A percentile compares a stretch with the other conserved stretches of the same genome.
Evolutionary conservation across 2,113 vertebrate species (phyloP).

Genomic region (Corydoras maculifer): DNA sequence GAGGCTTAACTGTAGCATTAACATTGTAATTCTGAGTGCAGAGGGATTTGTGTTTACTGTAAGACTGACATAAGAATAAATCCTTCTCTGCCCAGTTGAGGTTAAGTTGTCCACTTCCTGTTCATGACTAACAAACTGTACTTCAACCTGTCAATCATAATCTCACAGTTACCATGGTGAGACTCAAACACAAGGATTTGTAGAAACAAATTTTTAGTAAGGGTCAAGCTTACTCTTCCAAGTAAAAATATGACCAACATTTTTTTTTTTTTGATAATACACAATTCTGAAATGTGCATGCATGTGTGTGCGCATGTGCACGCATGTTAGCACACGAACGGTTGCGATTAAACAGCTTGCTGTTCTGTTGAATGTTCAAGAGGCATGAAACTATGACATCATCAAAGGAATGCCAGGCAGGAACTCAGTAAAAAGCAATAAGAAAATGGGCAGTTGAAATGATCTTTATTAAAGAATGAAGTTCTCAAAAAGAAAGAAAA

Average conservation of each 20-base stretch:
- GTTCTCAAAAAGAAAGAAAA: background rate
- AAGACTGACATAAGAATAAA: constrained; percentile 13
- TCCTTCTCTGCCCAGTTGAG: background rate
- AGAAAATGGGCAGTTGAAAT: background rate
- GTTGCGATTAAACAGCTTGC: background rate
- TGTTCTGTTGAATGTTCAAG: constrained; percentile 7
- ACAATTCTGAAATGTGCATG: constrained; percentile 1
- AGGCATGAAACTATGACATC: background rate
- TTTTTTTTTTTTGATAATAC: constrained; percentile 8
- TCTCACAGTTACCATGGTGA: constrained; percentile 10
- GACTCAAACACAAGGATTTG: background rate
- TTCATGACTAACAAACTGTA: constrained; percentile 18
- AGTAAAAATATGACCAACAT: background rate
- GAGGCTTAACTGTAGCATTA: too few species aligned
- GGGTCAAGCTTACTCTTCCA: background rate
- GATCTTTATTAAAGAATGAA: background rate
- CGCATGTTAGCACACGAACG: too few species aligned
- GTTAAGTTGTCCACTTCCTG: constrained; percentile 20
- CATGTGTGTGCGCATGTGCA: constrained; percentile 2
- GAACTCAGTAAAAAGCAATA: background rate
- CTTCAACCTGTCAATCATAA: constrained; percentile 27
- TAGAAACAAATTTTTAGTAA: background rate
- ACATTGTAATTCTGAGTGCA: too few species aligned
- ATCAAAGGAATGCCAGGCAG: background rate
- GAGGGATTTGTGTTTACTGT: background rate